These are phyloP conservation scores for Hydractinia echinata DNA, from an alignment of 30 jellyfish, hydroid and myxozoan species.

Conservation along the genomic window DNA sequence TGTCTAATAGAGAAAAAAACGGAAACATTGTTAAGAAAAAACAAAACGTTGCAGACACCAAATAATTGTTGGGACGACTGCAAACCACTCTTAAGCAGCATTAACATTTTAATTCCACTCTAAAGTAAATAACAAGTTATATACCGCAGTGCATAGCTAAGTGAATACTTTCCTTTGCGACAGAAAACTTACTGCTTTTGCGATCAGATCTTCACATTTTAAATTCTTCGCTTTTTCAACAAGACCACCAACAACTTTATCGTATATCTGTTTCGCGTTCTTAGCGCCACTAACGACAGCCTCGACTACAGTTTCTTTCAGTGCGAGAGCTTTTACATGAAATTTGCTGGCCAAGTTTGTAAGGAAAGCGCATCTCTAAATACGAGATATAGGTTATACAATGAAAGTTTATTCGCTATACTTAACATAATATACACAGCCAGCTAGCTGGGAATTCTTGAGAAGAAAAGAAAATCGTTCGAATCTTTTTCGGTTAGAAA, in stretches of 20 bases:
- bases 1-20: background rate
- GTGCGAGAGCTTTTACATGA: background rate
- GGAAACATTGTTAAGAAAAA: background rate
- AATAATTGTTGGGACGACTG: background rate
- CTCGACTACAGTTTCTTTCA: background rate
- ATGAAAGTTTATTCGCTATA: too few relatives aligned
- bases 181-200: slow-evolving; percentile 22
- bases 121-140: too few relatives aligned
- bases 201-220: slow-evolving; percentile 18
- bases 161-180: too few relatives aligned
- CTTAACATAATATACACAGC: too few relatives aligned
- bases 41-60: background rate
- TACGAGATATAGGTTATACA: background rate
- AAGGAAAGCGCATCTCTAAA: background rate
- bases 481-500: too few relatives aligned
- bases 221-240: slow-evolving; percentile 31
- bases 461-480: too few relatives aligned
- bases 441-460: too few relatives aligned
- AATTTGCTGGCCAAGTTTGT: background rate
- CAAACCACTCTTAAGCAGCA: too few relatives aligned
- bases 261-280: background rate
- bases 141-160: too few relatives aligned
- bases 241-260: background rate
- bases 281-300: background rate
- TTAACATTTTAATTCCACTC: too few relatives aligned